These are phyloP conservation scores for Ennomos fuscantarius DNA, from an alignment of 2,888 invertebrate genomes.

Conservation along the genomic window DNA sequence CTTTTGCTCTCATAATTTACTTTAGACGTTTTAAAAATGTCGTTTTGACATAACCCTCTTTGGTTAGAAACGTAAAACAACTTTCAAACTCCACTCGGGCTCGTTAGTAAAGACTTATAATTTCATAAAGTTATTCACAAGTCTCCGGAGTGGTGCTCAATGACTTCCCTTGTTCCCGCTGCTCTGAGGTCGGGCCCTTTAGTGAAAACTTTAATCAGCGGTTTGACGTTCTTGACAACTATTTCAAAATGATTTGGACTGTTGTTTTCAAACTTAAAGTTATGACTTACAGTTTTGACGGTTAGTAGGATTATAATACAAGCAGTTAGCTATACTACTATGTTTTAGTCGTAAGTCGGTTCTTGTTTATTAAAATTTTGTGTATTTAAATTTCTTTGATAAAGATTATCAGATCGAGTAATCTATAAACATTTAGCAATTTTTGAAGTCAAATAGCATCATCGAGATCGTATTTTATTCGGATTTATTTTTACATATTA, in stretches of 20 bases:
- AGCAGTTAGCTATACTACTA: not conserved
- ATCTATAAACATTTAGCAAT: too few species aligned
- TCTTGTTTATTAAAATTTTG: too few species aligned
- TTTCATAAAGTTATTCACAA: conserved; percentile 29
- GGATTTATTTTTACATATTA: too few species aligned
- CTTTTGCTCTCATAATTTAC: too few species aligned
- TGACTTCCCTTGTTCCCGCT: conserved; percentile 11
- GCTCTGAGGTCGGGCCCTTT: conserved; percentile 3
- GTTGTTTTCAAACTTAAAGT: conserved; percentile 20
- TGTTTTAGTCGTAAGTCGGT: not conserved
- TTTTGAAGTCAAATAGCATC: too few species aligned
- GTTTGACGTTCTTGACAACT: conserved; percentile 19
- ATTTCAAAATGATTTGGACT: conserved; percentile 9
- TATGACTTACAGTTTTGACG: conserved; percentile 11
- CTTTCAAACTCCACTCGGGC: conserved; percentile 14
- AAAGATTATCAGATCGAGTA: too few species aligned
- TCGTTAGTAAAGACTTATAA: conserved; percentile 22
- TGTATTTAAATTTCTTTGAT: too few species aligned
- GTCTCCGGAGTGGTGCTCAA: conserved; percentile 23
- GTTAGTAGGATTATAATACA: conserved; percentile 3
- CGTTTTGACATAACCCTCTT: too few species aligned
- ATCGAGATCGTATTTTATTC: too few species aligned
- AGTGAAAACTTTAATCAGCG: conserved; percentile 22
- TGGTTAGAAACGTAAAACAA: conserved; percentile 12
- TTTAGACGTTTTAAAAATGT: too few species aligned